Evolutionary conservation across 2,113 vertebrate species (phyloP).

Genomic region (Trinectes maculatus): DNA sequence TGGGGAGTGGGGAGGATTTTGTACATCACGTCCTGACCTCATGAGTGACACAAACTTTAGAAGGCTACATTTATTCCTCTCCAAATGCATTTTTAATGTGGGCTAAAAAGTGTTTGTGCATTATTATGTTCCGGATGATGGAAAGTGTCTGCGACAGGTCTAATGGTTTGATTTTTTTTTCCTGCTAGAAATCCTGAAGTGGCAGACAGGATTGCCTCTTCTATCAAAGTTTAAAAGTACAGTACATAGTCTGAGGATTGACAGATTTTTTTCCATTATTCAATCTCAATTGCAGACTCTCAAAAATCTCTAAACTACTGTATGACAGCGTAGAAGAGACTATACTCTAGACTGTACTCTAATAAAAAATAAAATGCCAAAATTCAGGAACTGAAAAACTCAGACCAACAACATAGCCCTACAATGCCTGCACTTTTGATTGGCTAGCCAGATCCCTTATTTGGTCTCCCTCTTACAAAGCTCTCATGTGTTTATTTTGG

Average conservation of each 20-base stretch:
- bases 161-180: conserved; percentile 75
- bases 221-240: conserved; percentile 69
- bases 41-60: conserved; percentile 83
- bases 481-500: conserved; percentile 58
- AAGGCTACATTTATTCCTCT: conserved; percentile 76
- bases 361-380: conserved; percentile 45
- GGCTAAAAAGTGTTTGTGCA: conserved; percentile 77
- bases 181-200: conserved; percentile 68
- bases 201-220: conserved; percentile 73
- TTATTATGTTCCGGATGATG: conserved; percentile 66
- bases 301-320: conserved; percentile 37
- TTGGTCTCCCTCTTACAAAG: conserved; percentile 44
- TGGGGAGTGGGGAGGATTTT: conserved; percentile 75
- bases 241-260: conserved; percentile 62
- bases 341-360: conserved; percentile 47
- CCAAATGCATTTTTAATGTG: conserved; percentile 81
- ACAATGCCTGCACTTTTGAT: conserved; percentile 36
- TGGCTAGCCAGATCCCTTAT: conserved; percentile 48
- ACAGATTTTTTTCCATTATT: conserved; percentile 68
- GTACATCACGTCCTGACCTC: conserved; percentile 81
- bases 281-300: conserved; percentile 61
- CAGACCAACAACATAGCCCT: conserved; percentile 40
- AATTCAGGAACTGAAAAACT: conserved; percentile 38
- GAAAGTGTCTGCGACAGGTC: conserved; percentile 67
- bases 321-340: conserved; percentile 42